Percentiles rank a stretch among this genome's conserved stretches.
Evolutionary conservation across 2,797 vertebrate species (phyloP).

Genomic region (Novumbra hubbsi): DNA sequence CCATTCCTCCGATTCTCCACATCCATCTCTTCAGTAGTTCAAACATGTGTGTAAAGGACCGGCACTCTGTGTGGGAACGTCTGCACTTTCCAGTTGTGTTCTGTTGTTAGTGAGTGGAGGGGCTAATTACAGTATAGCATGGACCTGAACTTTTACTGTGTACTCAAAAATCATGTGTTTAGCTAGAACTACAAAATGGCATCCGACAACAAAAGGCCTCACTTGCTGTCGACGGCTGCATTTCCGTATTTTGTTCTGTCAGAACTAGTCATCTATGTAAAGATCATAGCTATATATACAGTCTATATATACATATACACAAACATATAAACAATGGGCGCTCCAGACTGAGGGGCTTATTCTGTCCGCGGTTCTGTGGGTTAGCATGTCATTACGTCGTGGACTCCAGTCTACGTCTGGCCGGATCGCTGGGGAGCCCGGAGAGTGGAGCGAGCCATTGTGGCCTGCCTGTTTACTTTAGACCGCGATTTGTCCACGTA

Average conservation of each 20-base stretch:
- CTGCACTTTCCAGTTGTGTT: constrained; percentile 45
- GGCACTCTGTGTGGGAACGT: constrained; percentile 50
- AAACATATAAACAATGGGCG: constrained; percentile 44
- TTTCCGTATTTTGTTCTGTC: constrained; percentile 2
- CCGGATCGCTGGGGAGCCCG: constrained; percentile 62
- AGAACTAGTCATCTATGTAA: not conserved
- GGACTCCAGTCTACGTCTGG: constrained; percentile 54
- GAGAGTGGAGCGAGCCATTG: constrained; percentile 65
- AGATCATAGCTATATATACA: not conserved
- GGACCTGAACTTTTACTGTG: constrained; percentile 50
- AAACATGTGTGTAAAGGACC: constrained; percentile 62
- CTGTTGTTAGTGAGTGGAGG: constrained; percentile 45
- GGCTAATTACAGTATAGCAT: constrained; percentile 42
- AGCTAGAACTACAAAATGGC: constrained; percentile 18
- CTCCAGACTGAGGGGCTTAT: constrained; percentile 41
- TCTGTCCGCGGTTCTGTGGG: constrained; percentile 45
- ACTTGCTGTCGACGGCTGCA: constrained; percentile 1
- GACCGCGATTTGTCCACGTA: constrained; percentile 60
- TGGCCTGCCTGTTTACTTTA: constrained; percentile 68
- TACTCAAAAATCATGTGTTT: constrained; percentile 43
- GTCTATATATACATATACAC: constrained; percentile 39
- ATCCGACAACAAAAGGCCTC: constrained; percentile 22
- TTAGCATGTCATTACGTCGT: constrained; percentile 61
- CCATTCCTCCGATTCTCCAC: constrained; percentile 40
- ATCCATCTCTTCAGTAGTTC: constrained; percentile 40